These are phyloP conservation scores for Elanus axillaris DNA, from an alignment of 2,113 vertebrate genomes.

Conservation along the genomic window DNA sequence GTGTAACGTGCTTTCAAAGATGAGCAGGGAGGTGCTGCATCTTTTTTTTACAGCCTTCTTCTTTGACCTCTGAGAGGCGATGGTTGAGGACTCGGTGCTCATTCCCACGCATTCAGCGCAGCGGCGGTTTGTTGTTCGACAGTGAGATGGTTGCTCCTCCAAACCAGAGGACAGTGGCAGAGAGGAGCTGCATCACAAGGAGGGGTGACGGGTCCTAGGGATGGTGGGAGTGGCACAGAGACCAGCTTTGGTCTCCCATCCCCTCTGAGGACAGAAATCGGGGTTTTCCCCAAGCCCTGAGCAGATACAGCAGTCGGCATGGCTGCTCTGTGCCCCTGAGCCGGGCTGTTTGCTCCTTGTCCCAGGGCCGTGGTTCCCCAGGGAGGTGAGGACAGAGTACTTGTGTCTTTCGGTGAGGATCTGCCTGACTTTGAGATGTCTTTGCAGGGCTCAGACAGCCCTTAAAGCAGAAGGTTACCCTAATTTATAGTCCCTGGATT, in stretches of 20 bases:
- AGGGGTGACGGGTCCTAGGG: not conserved
- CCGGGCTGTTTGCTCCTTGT: not conserved
- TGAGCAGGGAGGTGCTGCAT: not conserved
- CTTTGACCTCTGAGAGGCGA: not conserved
- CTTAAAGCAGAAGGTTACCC: constrained; percentile 48
- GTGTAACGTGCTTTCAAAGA: not conserved
- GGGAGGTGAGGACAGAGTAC: not conserved
- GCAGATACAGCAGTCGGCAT: not conserved
- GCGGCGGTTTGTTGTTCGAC: not conserved
- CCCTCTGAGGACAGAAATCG: not conserved
- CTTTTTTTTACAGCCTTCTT: not conserved
- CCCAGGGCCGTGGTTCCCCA: not conserved
- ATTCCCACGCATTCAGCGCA: not conserved
- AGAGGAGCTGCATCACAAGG: not conserved
- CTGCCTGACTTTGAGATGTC: constrained; percentile 53
- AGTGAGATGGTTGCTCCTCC: not conserved
- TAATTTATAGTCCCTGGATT: constrained; percentile 46
- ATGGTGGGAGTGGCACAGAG: not conserved
- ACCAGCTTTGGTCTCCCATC: not conserved
- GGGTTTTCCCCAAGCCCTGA: not conserved
- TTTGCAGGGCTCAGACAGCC: constrained; percentile 33
- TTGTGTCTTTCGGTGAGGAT: not conserved
- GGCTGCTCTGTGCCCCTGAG: not conserved
- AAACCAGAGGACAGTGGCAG: not conserved
- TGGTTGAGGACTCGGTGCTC: not conserved